Base-by-base conservation (phyloP, 2,888 invertebrate genomes). In the Temnothorax ravouxi region DNA sequence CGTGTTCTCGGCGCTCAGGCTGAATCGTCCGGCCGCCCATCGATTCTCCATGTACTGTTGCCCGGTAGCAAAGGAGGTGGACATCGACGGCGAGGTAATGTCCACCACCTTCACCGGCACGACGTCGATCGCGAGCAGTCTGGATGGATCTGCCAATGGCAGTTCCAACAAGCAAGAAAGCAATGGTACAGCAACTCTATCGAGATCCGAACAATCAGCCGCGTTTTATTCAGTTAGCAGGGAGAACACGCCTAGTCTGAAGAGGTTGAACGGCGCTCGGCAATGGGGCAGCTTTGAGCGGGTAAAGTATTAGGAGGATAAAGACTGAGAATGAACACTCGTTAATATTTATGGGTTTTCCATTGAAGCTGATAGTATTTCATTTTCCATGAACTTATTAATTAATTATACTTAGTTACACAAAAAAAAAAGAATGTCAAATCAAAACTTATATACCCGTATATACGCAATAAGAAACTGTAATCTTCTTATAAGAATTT, bases 31-130 rank as follows among this genome's bases (percentile, higher is more conserved):
- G 0, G 96, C 96, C 9, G 96, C 96, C 8, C 96, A 96, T 93
- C 95, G 97, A n/a, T 96, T 96, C 89, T 96, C 96, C 11, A 96
- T 96, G 96, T 97, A 97, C 91, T 96, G 96, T 89, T 96, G 96
- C 91, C 96, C 96, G 13, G 95, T 96, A 0, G 96, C 96, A 25
- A 92, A 92, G 15, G 96, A 96, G 38, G 95, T 96, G 61, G 95
- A 96, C 41, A 95, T 95, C 38, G 93, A 94, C 66, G 86, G 86
- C 18, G 94, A 95, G 69, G 85, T 93, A 67, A 50, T 92, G 44
- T 93, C 93, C 47, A 91, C 92, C n/a, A 92, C 93, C n/a, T 91
- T 91, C 21, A 93, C 91, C 34, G 91, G 91, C 0, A 92, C 91
- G 9, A 87, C 87, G n/a, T 94, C 95, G 3, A 85, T 92, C n/a